Conservation (phyloP, 2,113 vertebrate genomes). For the Narcine bancroftii region DNA sequence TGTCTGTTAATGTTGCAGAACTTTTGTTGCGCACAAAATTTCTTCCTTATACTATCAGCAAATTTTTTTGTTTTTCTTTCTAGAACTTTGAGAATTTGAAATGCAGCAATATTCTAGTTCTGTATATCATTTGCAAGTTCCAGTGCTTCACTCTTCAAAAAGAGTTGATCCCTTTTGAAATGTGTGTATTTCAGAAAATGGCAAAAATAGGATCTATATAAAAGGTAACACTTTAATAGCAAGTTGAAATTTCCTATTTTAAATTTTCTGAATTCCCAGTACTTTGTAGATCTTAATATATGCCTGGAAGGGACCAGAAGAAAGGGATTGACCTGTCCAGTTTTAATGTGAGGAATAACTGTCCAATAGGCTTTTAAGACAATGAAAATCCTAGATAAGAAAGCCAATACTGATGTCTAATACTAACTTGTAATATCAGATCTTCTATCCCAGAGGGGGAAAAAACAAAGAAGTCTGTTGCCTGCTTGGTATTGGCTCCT, state of each 20-base stretch:
- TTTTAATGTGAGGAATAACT: constrained; percentile 41
- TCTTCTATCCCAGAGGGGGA: neutral
- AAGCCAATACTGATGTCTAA: constrained; percentile 39
- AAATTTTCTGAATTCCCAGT: neutral
- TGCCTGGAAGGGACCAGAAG: constrained; percentile 40
- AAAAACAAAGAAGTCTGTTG: neutral
- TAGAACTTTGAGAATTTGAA: neutral
- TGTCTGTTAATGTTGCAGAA: neutral
- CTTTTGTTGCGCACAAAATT: neutral
- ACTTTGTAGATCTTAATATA: constrained; percentile 40
- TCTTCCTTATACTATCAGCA: neutral
- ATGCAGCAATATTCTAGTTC: neutral
- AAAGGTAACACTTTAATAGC: neutral
- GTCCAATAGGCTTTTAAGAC: constrained; percentile 40
- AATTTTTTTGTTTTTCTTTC: too few relatives aligned
- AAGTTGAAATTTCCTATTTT: neutral
- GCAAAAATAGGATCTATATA: neutral
- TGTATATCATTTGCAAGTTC: neutral
- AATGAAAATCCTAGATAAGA: constrained; percentile 42
- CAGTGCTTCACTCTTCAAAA: neutral
- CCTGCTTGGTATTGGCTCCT: too few relatives aligned
- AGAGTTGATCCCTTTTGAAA: neutral
- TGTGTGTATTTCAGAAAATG: neutral
- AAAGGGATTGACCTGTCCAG: constrained; percentile 43
- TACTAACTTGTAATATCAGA: neutral